Conservation (phyloP, 2,797 vertebrate species). For the Darevskia nairensis region DNA sequence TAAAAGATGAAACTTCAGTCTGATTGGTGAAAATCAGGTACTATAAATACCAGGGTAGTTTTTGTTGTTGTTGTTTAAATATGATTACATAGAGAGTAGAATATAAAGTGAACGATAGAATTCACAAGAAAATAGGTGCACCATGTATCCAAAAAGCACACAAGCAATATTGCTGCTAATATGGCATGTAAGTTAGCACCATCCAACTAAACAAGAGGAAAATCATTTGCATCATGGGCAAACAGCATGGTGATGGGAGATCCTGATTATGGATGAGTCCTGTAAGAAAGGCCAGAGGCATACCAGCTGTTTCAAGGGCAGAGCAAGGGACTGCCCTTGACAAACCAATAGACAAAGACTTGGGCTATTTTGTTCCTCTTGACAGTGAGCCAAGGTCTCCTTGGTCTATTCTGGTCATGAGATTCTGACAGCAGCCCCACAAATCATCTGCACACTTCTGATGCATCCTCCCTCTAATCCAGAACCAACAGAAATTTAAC, state of each 20-base stretch:
- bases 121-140: not conserved
- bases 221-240: not conserved
- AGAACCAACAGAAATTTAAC: not conserved
- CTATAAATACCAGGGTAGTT: not conserved
- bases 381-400: slow-evolving; percentile 67
- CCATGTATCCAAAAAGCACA: slow-evolving; percentile 30
- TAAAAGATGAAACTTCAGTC: not conserved
- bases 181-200: not conserved
- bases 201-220: slow-evolving; percentile 21
- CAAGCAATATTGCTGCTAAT: not conserved
- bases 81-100: not conserved
- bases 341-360: slow-evolving; percentile 59
- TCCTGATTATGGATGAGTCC: slow-evolving; percentile 33
- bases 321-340: slow-evolving; percentile 67
- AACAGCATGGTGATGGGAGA: slow-evolving; percentile 13
- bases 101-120: slow-evolving; percentile 26
- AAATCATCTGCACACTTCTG: slow-evolving; percentile 19
- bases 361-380: slow-evolving; percentile 63
- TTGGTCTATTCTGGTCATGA: slow-evolving; percentile 20
- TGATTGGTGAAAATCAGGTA: not conserved
- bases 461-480: slow-evolving; percentile 11
- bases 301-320: slow-evolving; percentile 71
- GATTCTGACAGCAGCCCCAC: slow-evolving; percentile 19
- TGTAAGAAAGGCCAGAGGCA: slow-evolving; percentile 38
- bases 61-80: not conserved